These are phyloP conservation scores for Elysia crispata DNA, from an alignment of 2,888 invertebrate species.

Conservation along the genomic window DNA sequence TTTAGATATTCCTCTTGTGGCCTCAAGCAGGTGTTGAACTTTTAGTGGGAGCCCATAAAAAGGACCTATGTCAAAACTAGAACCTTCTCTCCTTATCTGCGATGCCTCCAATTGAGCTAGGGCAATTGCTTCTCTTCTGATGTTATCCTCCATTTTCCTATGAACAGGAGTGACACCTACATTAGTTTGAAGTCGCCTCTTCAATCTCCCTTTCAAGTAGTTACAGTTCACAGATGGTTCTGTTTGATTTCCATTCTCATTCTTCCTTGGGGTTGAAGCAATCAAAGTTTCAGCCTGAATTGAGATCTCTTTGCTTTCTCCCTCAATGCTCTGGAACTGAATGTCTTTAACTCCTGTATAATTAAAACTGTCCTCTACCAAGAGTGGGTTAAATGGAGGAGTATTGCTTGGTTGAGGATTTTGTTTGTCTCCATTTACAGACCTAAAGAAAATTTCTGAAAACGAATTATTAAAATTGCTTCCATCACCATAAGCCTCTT, in stretches of 20 bases:
- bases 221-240: constrained; percentile 25
- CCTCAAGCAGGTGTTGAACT: constrained; percentile 85
- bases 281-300: no score
- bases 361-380: no score
- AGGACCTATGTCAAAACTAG: constrained; percentile 66
- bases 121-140: constrained; percentile 57
- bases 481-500: constrained; percentile 21
- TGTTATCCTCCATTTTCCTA: constrained; percentile 53
- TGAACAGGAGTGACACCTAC: constrained; percentile 55
- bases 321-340: no score
- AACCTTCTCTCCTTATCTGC: constrained; percentile 56
- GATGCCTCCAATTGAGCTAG: constrained; percentile 62
- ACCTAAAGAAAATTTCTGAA: neutral
- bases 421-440: neutral
- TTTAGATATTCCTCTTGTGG: constrained; percentile 87
- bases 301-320: no score
- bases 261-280: neutral
- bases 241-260: constrained; percentile 21
- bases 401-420: no score
- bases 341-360: no score
- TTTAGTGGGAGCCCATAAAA: constrained; percentile 89
- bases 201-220: constrained; percentile 62
- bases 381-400: no score
- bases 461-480: constrained; percentile 32
- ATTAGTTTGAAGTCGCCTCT: constrained; percentile 60